These are phyloP conservation scores for Rotaria sp. DNA, from an alignment of 2,888 invertebrate genomes.

Conservation along the genomic window DNA sequence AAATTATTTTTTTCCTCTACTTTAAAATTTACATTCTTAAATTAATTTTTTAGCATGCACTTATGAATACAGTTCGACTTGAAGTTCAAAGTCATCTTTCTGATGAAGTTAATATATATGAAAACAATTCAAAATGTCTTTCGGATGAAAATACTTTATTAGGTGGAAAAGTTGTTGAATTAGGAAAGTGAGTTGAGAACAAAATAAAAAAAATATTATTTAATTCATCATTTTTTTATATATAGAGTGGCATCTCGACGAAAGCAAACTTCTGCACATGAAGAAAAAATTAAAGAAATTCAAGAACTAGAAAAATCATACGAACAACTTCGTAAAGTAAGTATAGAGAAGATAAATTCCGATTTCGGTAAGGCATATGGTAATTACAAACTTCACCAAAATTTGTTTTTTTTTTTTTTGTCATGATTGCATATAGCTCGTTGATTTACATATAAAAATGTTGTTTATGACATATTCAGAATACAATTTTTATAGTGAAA, in stretches of 20 bases:
- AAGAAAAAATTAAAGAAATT: neutral
- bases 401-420: no score
- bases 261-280: neutral
- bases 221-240: neutral
- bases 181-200: neutral
- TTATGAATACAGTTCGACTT: neutral
- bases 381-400: no score
- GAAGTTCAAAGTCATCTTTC: neutral
- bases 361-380: no score
- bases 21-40: neutral
- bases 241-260: neutral
- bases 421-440: no score
- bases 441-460: no score
- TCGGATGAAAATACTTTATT: constrained; percentile 22
- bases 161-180: neutral
- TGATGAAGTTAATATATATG: neutral
- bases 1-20: neutral
- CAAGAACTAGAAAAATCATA: neutral
- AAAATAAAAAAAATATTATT: neutral
- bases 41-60: neutral
- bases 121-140: neutral
- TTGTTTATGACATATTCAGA: no score
- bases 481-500: no score
- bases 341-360: no score
- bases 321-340: neutral